Base-by-base conservation (phyloP, 2,113 vertebrate species). In the Periophthalmus modestus region DNA sequence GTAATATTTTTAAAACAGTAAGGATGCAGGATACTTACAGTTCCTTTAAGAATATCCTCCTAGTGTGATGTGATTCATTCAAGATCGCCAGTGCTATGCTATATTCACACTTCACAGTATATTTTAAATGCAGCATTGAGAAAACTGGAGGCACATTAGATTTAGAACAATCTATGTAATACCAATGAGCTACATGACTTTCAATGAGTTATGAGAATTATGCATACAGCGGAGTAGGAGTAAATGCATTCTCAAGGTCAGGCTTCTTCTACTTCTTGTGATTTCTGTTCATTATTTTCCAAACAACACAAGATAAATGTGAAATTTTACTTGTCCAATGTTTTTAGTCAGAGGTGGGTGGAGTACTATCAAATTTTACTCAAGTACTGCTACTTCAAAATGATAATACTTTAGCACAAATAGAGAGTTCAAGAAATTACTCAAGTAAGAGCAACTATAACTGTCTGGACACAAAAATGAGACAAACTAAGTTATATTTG, bases 201-300 rank as follows among this genome's bases (percentile, higher is more conserved):
- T 19, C 11, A 58, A 24, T 24, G 23, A 7, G 57, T 59, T n/a
- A n/a, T n/a, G n/a, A n/a, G 57, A 59, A 59, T 59, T 24, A 59
- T 28, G 57, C 57, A 59, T 59, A 59, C 23, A 59, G 21, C 24
- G 57, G 57, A 59, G 57, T 7, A 21, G 4, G 57, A 3, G 23
- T 24, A 24, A 59, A 58, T 71, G 54, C 54, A 19, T 36, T 47
- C 65, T 36, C 59, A 21, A 54, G 63, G 67, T 28, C 47, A 63
- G 33, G 5, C 52, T 12, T 11, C 9, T 46, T 6, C 2, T 3
- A 9, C 15, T 59, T 28, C 12, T 58, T 47, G 54, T n/a, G 1
- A 16, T 18, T 61, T 48, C 43, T 9, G 24, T 59, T 28, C 24
- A 18, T 6, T 13, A 1, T 12, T 23, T 61, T 28, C 1, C 3